These are phyloP conservation scores for Atta texana DNA, from an alignment of 1,140 invertebrate genomes.

Conservation along the genomic window DNA sequence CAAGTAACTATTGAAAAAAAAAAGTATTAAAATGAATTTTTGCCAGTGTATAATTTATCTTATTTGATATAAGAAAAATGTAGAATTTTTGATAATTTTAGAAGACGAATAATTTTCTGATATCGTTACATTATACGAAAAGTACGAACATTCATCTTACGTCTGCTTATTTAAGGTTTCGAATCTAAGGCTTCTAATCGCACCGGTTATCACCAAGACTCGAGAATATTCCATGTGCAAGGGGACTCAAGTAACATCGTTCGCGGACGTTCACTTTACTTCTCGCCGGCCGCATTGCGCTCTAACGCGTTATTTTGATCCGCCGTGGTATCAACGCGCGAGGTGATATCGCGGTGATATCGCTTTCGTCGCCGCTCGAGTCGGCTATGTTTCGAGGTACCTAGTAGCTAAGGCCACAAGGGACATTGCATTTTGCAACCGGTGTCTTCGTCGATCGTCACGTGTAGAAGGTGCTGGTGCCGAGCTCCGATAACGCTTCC, in stretches of 20 bases:
- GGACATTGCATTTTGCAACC: slow-evolving; percentile 16
- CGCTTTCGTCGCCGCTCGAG: slow-evolving; percentile 40
- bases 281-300: not conserved
- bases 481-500: slow-evolving; percentile 43
- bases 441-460: slow-evolving; percentile 48
- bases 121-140: not conserved
- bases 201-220: not conserved
- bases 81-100: not conserved
- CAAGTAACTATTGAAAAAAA: too few species aligned
- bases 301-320: slow-evolving; percentile 52
- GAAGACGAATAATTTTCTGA: not conserved
- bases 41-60: not conserved
- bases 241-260: slow-evolving; percentile 20
- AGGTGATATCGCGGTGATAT: slow-evolving; percentile 53
- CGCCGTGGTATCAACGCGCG: slow-evolving; percentile 45
- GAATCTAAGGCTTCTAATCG: slow-evolving; percentile 4
- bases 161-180: slow-evolving; percentile 3
- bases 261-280: not conserved
- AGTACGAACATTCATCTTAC: too few species aligned
- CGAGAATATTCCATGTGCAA: slow-evolving; percentile 31
- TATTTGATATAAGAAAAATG: not conserved
- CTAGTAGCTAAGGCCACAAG: slow-evolving; percentile 9
- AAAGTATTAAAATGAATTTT: too few species aligned
- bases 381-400: slow-evolving; percentile 46
- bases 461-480: slow-evolving; percentile 10